A percentile compares a stretch with the other conserved stretches of the same genome.
phyloP scores from a whole-genome alignment of 2,113 vertebrate species.

The Arothron firmamentum region DNA sequence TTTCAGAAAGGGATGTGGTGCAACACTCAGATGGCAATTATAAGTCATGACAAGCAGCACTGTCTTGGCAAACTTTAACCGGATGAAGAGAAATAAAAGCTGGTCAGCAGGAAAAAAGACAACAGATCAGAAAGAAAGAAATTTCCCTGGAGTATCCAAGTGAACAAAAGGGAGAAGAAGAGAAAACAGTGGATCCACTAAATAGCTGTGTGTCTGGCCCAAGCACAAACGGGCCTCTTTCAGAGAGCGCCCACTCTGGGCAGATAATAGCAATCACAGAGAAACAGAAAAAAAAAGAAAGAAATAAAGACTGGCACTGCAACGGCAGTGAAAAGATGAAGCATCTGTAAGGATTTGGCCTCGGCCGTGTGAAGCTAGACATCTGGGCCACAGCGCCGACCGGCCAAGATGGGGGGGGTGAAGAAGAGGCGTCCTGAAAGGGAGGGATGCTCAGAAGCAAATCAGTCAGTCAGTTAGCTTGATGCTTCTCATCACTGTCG shows the following conservation, averaged over 20 bases:
- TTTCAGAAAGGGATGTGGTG: slow-evolving; percentile 9
- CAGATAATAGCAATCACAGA: slow-evolving; percentile 46
- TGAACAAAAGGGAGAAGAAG: slow-evolving; percentile 55
- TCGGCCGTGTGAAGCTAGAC: slow-evolving; percentile 34
- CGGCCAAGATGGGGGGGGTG: slow-evolving; percentile 53
- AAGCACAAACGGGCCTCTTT: slow-evolving; percentile 62
- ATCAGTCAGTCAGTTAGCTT: background rate
- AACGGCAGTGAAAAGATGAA: slow-evolving; percentile 56
- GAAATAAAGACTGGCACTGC: slow-evolving; percentile 36
- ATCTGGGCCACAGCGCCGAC: slow-evolving; percentile 29
- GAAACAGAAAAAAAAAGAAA: slow-evolving; percentile 17
- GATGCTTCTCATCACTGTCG: slow-evolving; percentile 4
- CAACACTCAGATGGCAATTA: slow-evolving; percentile 40
- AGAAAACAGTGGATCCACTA: slow-evolving; percentile 61
- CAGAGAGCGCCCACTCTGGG: slow-evolving; percentile 38
- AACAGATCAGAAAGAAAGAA: slow-evolving; percentile 56
- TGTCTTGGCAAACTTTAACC: slow-evolving; percentile 49
- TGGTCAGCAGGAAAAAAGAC: slow-evolving; percentile 57
- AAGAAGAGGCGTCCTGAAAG: slow-evolving; percentile 41
- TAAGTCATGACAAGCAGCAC: slow-evolving; percentile 44
- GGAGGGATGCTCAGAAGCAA: slow-evolving; percentile 25
- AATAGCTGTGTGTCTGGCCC: slow-evolving; percentile 63
- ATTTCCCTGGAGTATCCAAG: slow-evolving; percentile 68
- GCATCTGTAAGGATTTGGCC: slow-evolving; percentile 66
- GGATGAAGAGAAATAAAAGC: slow-evolving; percentile 50